Base-by-base conservation (phyloP, 2,797 vertebrate species). In the Mycteria americana region DNA sequence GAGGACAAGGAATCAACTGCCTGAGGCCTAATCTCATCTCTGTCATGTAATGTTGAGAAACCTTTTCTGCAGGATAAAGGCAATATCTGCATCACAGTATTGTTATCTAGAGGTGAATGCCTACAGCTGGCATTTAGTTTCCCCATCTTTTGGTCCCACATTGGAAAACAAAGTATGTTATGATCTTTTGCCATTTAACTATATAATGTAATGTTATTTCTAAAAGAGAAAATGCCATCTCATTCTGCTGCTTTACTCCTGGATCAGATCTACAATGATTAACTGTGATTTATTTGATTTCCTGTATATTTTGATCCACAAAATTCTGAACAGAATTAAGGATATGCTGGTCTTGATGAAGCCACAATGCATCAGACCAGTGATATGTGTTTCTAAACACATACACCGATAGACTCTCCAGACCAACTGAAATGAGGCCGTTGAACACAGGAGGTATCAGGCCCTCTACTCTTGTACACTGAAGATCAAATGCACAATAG, bases 11-110 rank as follows among this genome's bases (percentile, higher is more conserved):
- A 95, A 88, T 72, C 46, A 93, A 18, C 21, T n/a, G 60, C 45
- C 56, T 89, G 45, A 94, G 57, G 73, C 88, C 31, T 91, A 69
- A 92, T 89, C 70, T 94, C 27, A 85, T 81, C 37, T 88, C 33
- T 91, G 93, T 85, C 82, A 69, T 83, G 41, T 80, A 78, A 35
- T 17, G 15, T 43, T 92, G 81, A 91, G 89, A 74, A 80, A 80
- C 45, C 6, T 82, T 89, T 88, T 91, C 53, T 65, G 24, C 10
- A 72, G 45, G 14, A 72, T 65, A 69, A 89, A 91, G 33, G 13
- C 28, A 77, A 31, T 60, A 80, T 64, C 48, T 46, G 33, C 53
- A 85, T 46, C 41, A 93, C 11, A 63, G 5, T 85, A 70, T 46
- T 90, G 23, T 69, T 88, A 69, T 80, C 45, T 50, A 62, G 30